These are phyloP conservation scores for Rhagoletis zephyria DNA, from an alignment of 1,140 invertebrate genomes.

Conservation along the genomic window DNA sequence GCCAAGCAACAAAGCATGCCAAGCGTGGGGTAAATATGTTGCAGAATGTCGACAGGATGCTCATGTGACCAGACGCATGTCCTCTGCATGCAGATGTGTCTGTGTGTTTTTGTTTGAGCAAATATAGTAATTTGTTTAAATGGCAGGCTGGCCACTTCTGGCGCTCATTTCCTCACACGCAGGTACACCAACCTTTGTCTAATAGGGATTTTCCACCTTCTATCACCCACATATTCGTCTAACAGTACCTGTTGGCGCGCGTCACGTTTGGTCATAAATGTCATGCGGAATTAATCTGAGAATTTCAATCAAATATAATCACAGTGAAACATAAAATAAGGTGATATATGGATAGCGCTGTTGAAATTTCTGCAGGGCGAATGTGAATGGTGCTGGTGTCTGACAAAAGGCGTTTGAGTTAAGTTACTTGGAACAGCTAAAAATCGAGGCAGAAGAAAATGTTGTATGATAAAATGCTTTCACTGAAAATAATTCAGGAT, in stretches of 20 bases:
- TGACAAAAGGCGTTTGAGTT: too few relatives aligned
- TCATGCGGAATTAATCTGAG: constrained; percentile 44
- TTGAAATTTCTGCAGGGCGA: neutral
- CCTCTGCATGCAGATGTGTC: too few relatives aligned
- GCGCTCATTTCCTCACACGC: neutral
- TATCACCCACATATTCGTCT: neutral
- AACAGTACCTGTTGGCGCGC: neutral
- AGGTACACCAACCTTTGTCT: neutral
- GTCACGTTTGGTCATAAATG: constrained; percentile 48
- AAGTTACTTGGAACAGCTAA: too few relatives aligned
- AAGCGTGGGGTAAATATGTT: neutral
- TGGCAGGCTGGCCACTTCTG: constrained; percentile 41
- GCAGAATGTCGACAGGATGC: neutral
- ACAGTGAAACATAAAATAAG: constrained; percentile 13
- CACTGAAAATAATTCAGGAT: too few relatives aligned
- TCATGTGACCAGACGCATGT: neutral
- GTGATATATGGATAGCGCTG: neutral
- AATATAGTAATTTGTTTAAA: constrained; percentile 40
- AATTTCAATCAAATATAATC: constrained; percentile 52
- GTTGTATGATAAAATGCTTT: too few relatives aligned
- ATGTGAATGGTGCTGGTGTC: neutral
- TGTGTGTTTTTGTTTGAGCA: neutral
- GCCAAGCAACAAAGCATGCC: neutral
- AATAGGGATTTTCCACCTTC: neutral
- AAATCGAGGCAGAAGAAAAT: too few relatives aligned